Base-by-base conservation (phyloP, 1,140 invertebrate species). In the Drosophila tropicalis region DNA sequence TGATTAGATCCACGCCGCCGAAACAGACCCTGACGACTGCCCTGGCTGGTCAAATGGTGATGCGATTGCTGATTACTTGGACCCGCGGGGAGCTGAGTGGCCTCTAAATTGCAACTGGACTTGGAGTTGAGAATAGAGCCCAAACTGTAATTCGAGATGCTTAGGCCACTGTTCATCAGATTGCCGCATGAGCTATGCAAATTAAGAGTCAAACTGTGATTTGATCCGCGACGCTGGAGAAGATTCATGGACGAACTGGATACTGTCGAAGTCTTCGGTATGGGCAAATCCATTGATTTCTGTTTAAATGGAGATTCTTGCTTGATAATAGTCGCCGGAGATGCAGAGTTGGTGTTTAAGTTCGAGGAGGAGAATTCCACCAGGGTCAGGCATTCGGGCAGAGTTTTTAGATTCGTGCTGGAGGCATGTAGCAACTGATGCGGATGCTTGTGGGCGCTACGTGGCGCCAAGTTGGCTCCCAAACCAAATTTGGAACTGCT, bases 1-100 rank as follows among this genome's bases (percentile, higher is more conserved):
- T 97, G 97, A 91, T 96, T 98, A 0, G 97, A 98, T 3, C 97
- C 97, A 9, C 96, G 93, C 22, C 96, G 93, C 89, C 97, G 95
- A 7, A 97, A 90, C 7, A 96, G 86, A 67, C 95, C 95, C 85
- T 96, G 97, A 39, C 94, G 94, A 1, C 90, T 90, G 3, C 81
- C 81, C 77, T 92, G 85, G 56, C 44, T 67, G 22, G 32, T 69
- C 29, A 71, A 62, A 9, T 40, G 41, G 10, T 67, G 63, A 15
- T 47, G 67, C 7, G 36, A 44, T 22, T 67, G 76, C 40, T 41
- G 64, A 15, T 68, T 47, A 34, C 47, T 29, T 47, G 63, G 36
- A 36, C 54, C 54, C 6, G 19, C 17, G 10, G 60, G 56, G 5
- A 67, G 62, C 10, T 80, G 63, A 6, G 67, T 62, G 15, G 71